Conservation (phyloP, 1,140 invertebrate genomes). For the Augochlora pura region DNA sequence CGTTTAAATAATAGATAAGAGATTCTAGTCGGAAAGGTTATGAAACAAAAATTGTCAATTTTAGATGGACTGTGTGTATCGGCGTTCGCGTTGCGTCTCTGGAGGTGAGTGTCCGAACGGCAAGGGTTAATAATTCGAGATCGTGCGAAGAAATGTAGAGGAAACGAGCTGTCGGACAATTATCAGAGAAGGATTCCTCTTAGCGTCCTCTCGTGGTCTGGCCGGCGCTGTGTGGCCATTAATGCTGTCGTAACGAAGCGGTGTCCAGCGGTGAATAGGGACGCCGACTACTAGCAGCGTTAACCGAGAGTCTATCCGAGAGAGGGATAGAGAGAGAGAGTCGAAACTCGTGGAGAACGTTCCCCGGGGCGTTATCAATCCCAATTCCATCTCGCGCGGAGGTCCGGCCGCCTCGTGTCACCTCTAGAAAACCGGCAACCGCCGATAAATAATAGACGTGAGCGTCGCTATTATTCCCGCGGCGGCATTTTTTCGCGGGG, state of each 20-base stretch:
- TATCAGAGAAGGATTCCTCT: not conserved
- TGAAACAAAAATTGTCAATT: too few relatives aligned
- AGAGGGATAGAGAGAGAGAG: too few relatives aligned
- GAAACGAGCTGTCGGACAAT: not conserved
- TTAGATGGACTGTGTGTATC: too few relatives aligned
- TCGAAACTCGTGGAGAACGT: slow-evolving; percentile 8
- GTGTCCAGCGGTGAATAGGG: not conserved
- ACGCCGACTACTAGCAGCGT: not conserved
- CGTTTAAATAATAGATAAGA: too few relatives aligned
- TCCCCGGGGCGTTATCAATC: slow-evolving; percentile 49
- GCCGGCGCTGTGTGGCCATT: not conserved
- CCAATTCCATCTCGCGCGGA: slow-evolving; percentile 30
- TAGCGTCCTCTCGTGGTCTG: not conserved
- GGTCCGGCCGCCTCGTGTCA: not conserved
- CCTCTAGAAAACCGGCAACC: not conserved
- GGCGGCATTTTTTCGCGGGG: slow-evolving; percentile 8
- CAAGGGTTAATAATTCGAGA: too few relatives aligned
- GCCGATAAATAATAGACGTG: slow-evolving; percentile 49
- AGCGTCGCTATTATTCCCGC: slow-evolving; percentile 27
- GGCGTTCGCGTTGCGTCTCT: too few relatives aligned
- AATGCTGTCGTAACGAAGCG: slow-evolving; percentile 23
- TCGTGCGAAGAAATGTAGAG: too few relatives aligned
- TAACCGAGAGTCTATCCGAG: not conserved
- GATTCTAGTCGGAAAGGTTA: too few relatives aligned
- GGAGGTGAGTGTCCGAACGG: too few relatives aligned